Evolutionary conservation across 2,113 vertebrate genomes (phyloP), one percentile per base, ranked within the genome.

Genomic region (Chaetodon auriga): DNA sequence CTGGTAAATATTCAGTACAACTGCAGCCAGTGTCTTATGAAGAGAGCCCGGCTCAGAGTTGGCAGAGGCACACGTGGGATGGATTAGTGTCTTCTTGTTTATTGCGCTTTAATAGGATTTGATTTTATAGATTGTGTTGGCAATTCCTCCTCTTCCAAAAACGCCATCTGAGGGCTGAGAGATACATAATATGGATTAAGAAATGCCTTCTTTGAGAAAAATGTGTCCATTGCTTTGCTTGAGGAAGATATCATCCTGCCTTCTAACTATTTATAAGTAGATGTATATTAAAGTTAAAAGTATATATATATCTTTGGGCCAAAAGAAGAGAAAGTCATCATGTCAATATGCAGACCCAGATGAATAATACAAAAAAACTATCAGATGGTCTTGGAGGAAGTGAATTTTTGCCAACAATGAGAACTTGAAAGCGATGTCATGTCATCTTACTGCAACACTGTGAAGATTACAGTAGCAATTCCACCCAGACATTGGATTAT

Each of bases 91-190:
- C 92, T 91, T 92, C 90, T 89, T 93, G 90, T 93, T 95, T 94
- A 91, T 89, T 90, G 84, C 82, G 75, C 82, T 91, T 93, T 94
- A 95, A 95, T 92, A 94, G 95, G 94, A 95, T 95, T 95, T 90
- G 91, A 94, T 95, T 94, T 93, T 91, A 92, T 88, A 92, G 92
- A 92, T 95, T 93, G 93, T 92, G 85, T 91, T 87, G 91, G 91
- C 87, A 90, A 92, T 90, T 87, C 84, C 87, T 87, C 91, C 88
- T 88, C 92, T 89, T 88, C 84, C 75, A 16, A 92, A 93, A 80
- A 78, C 53, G 51, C 83, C 86, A 90, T 94, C 85, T 88, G 85
- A 90, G 84, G 80, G 80, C 84, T 78, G 86, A 65, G 54, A 87
- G 91, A 94, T 92, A 90, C 82, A 93, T 91, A 87, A 89, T 89